Conservation (phyloP, 2,797 vertebrate species). For the Cottoperca gobio region DNA sequence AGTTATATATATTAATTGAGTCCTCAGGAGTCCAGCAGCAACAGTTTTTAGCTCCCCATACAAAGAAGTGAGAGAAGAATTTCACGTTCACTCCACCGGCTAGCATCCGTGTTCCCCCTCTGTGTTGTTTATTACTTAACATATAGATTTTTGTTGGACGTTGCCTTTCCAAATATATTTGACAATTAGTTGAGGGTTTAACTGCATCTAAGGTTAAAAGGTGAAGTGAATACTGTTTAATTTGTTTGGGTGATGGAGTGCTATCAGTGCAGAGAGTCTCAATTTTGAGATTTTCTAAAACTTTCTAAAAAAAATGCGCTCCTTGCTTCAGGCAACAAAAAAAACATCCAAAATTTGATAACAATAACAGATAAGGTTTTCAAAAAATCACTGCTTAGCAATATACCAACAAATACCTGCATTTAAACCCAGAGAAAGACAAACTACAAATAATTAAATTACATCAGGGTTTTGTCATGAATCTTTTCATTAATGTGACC, state of each 20-base stretch:
- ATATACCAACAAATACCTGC: neutral
- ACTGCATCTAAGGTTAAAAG: neutral
- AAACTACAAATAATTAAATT: neutral
- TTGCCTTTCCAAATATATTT: neutral
- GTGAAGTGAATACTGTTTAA: neutral
- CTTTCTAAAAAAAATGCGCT: neutral
- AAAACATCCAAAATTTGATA: conserved; percentile 6
- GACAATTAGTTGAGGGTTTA: conserved; percentile 9
- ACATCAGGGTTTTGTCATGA: neutral
- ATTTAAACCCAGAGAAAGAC: neutral
- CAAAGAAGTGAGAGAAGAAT: neutral
- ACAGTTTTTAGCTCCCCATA: too few species aligned
- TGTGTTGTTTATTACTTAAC: neutral
- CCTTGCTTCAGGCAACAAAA: conserved; percentile 1
- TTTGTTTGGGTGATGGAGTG: neutral
- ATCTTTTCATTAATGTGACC: neutral
- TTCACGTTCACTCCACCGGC: neutral
- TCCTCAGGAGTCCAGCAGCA: too few species aligned
- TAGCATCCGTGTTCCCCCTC: neutral
- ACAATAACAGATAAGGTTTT: neutral
- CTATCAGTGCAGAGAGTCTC: neutral
- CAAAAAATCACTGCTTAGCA: conserved; percentile 1
- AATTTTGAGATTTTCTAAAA: neutral
- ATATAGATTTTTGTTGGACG: neutral
- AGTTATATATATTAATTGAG: too few species aligned